These are phyloP conservation scores for Spatula versicolor DNA, from an alignment of 2,797 vertebrate genomes.

Conservation along the genomic window DNA sequence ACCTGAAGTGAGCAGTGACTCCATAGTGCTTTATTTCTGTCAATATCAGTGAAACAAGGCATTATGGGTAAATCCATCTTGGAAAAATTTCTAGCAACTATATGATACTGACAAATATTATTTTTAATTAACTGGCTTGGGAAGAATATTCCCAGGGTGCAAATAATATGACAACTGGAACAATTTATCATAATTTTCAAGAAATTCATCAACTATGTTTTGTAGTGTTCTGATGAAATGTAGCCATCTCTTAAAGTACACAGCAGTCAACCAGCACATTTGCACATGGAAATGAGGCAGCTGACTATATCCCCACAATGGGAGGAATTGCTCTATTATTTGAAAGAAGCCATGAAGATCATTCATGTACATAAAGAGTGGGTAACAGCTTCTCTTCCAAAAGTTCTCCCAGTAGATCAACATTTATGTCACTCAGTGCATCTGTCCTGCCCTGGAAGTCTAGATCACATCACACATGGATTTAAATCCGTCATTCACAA, in stretches of 20 bases:
- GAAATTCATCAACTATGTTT: background rate
- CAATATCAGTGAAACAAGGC: background rate
- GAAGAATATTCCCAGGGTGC: background rate
- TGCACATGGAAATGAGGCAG: background rate
- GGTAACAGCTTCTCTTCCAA: background rate
- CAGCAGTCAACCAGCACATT: background rate
- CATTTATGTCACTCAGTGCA: background rate
- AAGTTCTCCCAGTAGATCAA: background rate
- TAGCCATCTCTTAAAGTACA: background rate
- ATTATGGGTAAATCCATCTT: background rate
- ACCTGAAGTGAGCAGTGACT: background rate
- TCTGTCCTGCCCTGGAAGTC: background rate
- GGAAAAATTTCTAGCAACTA: background rate
- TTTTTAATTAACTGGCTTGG: constrained; percentile 8
- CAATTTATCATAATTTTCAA: background rate
- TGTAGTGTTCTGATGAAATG: background rate
- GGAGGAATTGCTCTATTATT: background rate
- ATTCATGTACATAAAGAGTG: background rate
- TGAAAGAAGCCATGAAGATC: background rate
- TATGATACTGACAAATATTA: background rate
- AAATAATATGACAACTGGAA: background rate
- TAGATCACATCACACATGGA: background rate
- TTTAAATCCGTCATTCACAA: background rate
- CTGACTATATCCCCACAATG: background rate
- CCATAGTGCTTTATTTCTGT: background rate